These are phyloP conservation scores for Rhopalosiphum maidis DNA, from an alignment of 1,140 invertebrate species.

Conservation along the genomic window DNA sequence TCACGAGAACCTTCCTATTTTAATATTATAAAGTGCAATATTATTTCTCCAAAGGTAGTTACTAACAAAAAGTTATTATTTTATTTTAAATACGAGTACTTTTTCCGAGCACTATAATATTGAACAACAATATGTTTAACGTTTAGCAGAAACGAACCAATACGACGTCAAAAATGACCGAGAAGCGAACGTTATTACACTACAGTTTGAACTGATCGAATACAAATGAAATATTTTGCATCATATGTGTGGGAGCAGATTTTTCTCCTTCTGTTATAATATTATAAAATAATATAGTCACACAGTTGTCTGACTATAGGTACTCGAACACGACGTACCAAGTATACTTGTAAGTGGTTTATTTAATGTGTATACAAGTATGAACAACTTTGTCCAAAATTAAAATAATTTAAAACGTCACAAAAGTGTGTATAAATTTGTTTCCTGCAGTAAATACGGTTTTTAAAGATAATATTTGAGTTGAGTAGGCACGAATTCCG, in stretches of 20 bases:
- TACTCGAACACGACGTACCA: neutral
- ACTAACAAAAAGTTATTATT: neutral
- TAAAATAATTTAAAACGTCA: neutral
- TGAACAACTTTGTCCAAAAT: neutral
- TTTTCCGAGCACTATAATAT: too few relatives aligned
- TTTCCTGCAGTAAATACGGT: neutral
- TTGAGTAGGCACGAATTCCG: neutral
- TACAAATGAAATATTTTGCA: neutral
- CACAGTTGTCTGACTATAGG: neutral
- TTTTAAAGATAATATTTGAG: neutral
- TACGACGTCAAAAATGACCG: too few relatives aligned
- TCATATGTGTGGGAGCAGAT: neutral
- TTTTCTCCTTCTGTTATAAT: neutral
- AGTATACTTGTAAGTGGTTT: neutral
- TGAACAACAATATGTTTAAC: too few relatives aligned
- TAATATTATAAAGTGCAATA: too few relatives aligned
- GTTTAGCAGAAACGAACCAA: too few relatives aligned
- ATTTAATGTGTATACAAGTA: neutral
- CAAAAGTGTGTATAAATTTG: neutral
- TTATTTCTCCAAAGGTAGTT: too few relatives aligned
- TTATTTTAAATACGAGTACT: neutral
- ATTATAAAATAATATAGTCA: neutral
- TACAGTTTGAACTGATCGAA: neutral
- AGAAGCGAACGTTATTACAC: neutral
- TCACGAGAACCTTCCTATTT: too few relatives aligned